Base-by-base conservation (phyloP, 2,113 vertebrate genomes). In the Galeopterus variegatus region DNA sequence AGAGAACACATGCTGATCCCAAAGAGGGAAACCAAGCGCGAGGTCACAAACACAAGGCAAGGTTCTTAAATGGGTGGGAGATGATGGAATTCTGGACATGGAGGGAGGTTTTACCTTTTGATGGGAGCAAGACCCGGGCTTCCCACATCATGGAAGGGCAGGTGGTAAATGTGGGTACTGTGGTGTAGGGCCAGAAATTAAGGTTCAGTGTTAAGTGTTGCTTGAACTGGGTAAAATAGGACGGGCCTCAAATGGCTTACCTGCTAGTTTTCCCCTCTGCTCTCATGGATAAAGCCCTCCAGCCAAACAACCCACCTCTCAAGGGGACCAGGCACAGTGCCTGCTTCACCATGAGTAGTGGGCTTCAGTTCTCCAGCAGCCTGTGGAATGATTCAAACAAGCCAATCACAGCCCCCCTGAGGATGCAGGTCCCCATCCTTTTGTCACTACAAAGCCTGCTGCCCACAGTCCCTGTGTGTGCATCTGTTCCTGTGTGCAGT, bases 111-210 rank as follows among this genome's bases (percentile, higher is more conserved):
- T 33, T 36, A 0, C 36, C 8, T 58, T 62, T 33, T 26, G 23
- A 7, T 0, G n/a, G 48, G 36, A 18, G 26, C 17, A 69, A 92
- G 17, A 15, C 14, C 21, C 0, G 12, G 24, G 31, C 19, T 15
- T 15, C 33, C 17, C 6, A 0, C 0, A 0, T 8, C 15, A 33
- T 2, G 28, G 52, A 41, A 4, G 11, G n/a, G 41, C 24, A 41
- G 52, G n/a, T 5, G 6, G 24, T 6, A 6, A 31, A 8, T 5
- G 0, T 0, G 15, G 10, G 24, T 12, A 24, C 1, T 12, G 8
- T 4, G 19, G 48, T 0, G 17, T 19, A 62, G 19, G 21, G 3
- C 14, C n/a, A 41, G 23, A 15, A 52, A 33, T 41, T 6, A 70
- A n/a, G 19, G 4, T 10, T 72, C 41, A 11, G 0, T 6, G 14